A percentile compares a stretch with the other conserved stretches of the same genome.
These are phyloP conservation scores for Chelmon rostratus DNA, from an alignment of 2,797 vertebrate genomes.

Conservation along the genomic window DNA sequence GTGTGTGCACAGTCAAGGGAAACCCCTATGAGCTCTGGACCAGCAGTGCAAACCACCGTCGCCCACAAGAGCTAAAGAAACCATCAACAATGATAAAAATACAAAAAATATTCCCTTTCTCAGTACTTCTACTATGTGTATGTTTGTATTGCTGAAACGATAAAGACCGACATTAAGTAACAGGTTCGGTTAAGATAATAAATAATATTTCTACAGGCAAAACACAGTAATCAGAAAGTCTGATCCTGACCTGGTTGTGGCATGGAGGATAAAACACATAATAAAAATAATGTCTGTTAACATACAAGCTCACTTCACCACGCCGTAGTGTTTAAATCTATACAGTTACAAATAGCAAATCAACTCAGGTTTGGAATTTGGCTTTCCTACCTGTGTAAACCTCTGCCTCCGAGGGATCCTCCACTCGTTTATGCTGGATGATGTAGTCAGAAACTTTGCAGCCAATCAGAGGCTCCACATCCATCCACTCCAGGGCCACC, in stretches of 20 bases:
- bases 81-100: neutral
- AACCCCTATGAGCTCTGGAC: neutral
- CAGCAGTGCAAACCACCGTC: neutral
- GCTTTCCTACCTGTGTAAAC: slow-evolving; percentile 93
- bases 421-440: slow-evolving; percentile 97
- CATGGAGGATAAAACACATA: neutral
- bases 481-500: slow-evolving; percentile 96
- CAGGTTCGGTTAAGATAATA: too few relatives aligned
- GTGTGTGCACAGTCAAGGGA: neutral
- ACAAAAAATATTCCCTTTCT: neutral
- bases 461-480: slow-evolving; percentile 95
- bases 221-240: neutral
- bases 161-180: neutral
- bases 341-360: neutral
- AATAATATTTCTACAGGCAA: too few relatives aligned
- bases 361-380: neutral
- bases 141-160: neutral
- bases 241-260: too few relatives aligned
- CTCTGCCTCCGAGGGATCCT: slow-evolving; percentile 95
- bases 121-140: neutral
- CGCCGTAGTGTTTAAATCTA: neutral
- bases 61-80: neutral
- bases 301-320: neutral
- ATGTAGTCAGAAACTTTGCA: slow-evolving; percentile 96
- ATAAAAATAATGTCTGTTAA: neutral